phyloP scores from a whole-genome alignment of 2,113 vertebrate genomes.

The Pangasianodon gigas region DNA sequence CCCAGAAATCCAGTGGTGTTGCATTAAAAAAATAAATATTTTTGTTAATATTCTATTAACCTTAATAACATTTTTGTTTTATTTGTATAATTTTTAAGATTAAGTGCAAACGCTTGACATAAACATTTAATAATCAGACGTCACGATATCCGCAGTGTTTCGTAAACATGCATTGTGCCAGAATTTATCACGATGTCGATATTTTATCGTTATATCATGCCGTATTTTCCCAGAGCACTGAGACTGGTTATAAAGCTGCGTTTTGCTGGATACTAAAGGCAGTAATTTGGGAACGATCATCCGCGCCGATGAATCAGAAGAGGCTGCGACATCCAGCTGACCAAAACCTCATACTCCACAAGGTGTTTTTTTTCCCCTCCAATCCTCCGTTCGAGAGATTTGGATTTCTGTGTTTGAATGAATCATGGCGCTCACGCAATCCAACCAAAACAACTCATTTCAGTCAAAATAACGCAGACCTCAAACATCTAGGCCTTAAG shows the following conservation, averaged over 20 bases:
- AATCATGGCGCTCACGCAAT: neutral
- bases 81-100: no score
- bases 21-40: no score
- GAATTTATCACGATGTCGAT: no score
- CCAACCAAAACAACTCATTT: neutral
- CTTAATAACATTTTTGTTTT: no score
- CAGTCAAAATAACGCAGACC: neutral
- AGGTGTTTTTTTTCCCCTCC: neutral
- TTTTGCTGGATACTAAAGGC: neutral
- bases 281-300: neutral
- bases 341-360: neutral
- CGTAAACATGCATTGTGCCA: no score
- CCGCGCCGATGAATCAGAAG: neutral
- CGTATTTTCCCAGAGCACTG: neutral
- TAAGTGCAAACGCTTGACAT: no score
- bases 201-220: no score
- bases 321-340: neutral
- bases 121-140: no score
- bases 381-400: neutral
- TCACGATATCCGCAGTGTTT: no score
- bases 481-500: neutral
- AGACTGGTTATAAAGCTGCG: neutral
- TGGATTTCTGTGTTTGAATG: neutral
- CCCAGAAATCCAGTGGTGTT: no score
- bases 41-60: no score